Percentiles rank a stretch among this genome's conserved stretches.
These are phyloP conservation scores for Tenthredo scrophulariae DNA, from an alignment of 2,888 invertebrate species.

Conservation along the genomic window DNA sequence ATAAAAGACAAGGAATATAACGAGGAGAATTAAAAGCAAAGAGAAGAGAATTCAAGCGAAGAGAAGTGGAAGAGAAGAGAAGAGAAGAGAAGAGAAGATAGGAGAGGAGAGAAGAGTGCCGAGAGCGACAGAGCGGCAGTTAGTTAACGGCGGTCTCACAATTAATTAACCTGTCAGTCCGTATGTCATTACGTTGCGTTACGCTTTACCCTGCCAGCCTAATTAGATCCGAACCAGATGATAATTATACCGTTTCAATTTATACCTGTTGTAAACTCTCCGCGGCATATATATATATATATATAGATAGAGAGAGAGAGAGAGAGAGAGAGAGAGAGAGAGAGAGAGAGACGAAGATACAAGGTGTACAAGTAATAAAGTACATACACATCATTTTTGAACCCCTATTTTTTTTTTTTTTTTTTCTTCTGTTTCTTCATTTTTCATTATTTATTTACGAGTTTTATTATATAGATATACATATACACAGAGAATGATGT, in stretches of 20 bases:
- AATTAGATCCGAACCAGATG: slow-evolving; percentile 55
- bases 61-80: background rate
- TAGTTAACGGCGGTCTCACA: slow-evolving; percentile 53
- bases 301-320: too few relatives aligned
- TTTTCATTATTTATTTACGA: background rate
- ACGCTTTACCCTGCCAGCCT: slow-evolving; percentile 53
- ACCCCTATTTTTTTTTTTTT: background rate
- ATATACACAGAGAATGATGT: too few relatives aligned
- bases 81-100: background rate
- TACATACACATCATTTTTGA: background rate
- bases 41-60: background rate
- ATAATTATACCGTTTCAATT: slow-evolving; percentile 56
- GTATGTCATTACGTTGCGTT: slow-evolving; percentile 55
- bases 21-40: background rate
- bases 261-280: background rate
- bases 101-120: background rate
- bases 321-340: too few relatives aligned
- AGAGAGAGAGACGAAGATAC: background rate
- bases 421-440: background rate
- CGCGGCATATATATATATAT: background rate
- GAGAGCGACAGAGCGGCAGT: slow-evolving; percentile 47
- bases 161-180: slow-evolving; percentile 56
- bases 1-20: background rate
- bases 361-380: background rate
- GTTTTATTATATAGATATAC: background rate